These are phyloP conservation scores for Protobothrops mucrosquamatus DNA, from an alignment of 2,113 vertebrate species.

Conservation along the genomic window DNA sequence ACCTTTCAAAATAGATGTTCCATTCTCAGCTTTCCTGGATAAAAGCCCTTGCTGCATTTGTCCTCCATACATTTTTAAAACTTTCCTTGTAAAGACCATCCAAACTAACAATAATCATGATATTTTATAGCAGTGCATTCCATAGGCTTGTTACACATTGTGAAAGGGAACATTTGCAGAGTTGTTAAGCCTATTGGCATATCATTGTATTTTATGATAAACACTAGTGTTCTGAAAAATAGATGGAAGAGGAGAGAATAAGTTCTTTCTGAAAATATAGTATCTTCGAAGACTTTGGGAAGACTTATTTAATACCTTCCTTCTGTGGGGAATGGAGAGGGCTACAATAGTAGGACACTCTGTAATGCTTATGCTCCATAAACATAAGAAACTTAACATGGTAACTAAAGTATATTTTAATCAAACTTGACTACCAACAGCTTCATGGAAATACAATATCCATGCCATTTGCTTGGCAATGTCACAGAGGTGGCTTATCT, in stretches of 20 bases:
- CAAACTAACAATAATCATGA: not conserved
- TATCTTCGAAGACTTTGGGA: not conserved
- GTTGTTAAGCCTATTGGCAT: not conserved
- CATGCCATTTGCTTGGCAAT: not conserved
- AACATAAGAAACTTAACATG: not conserved
- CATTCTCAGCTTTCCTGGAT: not conserved
- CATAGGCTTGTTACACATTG: not conserved
- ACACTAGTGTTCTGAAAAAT: not conserved
- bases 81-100: not conserved
- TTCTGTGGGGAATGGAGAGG: not conserved
- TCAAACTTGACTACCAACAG: not conserved
- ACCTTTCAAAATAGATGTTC: not conserved
- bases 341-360: not conserved
- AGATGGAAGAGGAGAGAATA: not conserved
- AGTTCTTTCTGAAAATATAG: not conserved
- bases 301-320: not conserved
- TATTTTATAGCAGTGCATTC: conserved; percentile 9
- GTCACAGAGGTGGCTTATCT: not conserved
- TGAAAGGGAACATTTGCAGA: not conserved
- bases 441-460: not conserved
- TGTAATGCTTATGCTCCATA: not conserved
- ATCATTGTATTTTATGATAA: not conserved
- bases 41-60: not conserved
- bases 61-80: not conserved
- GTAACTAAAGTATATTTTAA: not conserved